These are phyloP conservation scores for Pecten maximus DNA, from an alignment of 2,888 invertebrate species.

Conservation along the genomic window DNA sequence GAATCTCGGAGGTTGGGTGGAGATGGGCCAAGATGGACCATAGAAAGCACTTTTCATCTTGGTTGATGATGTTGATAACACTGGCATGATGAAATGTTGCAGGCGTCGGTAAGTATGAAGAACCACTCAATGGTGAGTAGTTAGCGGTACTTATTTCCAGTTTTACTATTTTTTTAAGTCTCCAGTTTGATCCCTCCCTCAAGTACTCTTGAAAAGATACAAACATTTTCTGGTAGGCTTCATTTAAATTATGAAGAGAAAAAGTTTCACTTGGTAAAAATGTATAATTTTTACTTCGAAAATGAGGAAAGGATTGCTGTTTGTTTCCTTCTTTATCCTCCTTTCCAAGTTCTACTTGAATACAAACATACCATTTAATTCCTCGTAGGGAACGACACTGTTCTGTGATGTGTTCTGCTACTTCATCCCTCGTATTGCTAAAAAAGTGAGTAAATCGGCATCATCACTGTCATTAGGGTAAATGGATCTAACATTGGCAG, in stretches of 20 bases:
- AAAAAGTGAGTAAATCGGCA: too few relatives aligned
- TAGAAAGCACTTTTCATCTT: constrained; percentile 60
- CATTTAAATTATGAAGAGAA: constrained; percentile 2
- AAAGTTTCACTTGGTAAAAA: background rate
- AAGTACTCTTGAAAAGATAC: too few relatives aligned
- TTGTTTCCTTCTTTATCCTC: background rate
- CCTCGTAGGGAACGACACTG: too few relatives aligned
- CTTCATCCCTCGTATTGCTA: too few relatives aligned
- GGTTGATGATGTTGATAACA: constrained; percentile 55
- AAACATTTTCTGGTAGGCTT: background rate
- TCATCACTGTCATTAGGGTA: too few relatives aligned
- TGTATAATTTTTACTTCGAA: background rate
- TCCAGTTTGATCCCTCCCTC: too few relatives aligned
- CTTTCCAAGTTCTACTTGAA: too few relatives aligned
- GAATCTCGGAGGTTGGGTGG: constrained; percentile 49
- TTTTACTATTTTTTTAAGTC: too few relatives aligned
- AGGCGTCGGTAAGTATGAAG: constrained; percentile 16
- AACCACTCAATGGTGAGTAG: constrained; percentile 23
- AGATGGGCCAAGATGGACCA: constrained; percentile 59
- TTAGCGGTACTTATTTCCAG: constrained; percentile 24
- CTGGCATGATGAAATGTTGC: background rate
- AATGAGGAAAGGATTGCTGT: constrained; percentile 5
- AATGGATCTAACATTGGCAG: too few relatives aligned
- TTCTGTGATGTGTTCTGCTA: too few relatives aligned
- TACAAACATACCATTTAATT: too few relatives aligned